Base-by-base conservation (phyloP, 2,888 invertebrate species). In the Danaus chrysippus region DNA sequence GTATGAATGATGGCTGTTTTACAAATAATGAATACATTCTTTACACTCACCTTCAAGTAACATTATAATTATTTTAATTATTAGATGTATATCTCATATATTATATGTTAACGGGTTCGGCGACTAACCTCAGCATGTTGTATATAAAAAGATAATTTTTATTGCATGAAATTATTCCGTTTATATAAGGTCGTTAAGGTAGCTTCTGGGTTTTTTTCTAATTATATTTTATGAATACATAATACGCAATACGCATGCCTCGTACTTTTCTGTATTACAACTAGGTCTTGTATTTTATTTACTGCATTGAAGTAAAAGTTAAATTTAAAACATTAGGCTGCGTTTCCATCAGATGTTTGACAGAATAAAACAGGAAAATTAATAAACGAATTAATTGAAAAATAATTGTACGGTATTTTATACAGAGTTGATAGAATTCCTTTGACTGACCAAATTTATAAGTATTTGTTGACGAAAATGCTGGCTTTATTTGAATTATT, bases 21-120 rank as follows among this genome's bases (percentile, higher is more conserved):
- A 59, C 53, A 56, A 77, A 77, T 84, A 86, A 86, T 86, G 86
- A 86, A 87, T 86, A 86, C 86, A 86, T 85, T 84, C 74, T 83
- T 82, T 82, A 70, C 67, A 62, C 49, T 56, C 65, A 60, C 34
- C 46, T 58, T 59, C 54, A n/a, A 3, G 13, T 15, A 42, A 55
- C 42, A 57, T 23, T 52, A 59, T 57, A 34, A 42, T 62, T 44
- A 54, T 43, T 53, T 42, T 49, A 52, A 12, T 54, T 41, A 23
- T 58, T 57, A 42, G 17, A 54, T 52, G 34, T 42, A n/a, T 41
- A 56, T 53, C 8, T 44, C 19, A 52, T 58, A 13, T 54, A 41
- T 59, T 49, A 54, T 54, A 53, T 62, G 15, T 53, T 11, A 43
- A 46, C 42, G 61, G 63, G 54, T 52, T 59, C 58, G 61, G 64